Base-by-base conservation (phyloP, 2,888 invertebrate genomes). In the Drosophila barbarae region DNA sequence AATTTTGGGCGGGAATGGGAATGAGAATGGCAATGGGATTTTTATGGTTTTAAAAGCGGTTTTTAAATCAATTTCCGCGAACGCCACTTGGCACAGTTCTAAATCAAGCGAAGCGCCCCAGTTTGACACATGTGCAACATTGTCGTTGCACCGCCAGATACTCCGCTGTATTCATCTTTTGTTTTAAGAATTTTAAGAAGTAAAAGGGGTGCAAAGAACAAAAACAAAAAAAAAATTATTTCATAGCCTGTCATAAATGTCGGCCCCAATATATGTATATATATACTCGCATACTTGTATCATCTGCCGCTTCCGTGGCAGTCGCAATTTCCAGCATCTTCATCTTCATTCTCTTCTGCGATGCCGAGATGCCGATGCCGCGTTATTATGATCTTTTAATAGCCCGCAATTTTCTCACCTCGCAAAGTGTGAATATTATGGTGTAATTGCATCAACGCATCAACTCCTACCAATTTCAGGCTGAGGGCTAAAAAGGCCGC, bases 391-490 rank as follows among this genome's bases (percentile, higher is more conserved):
- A 88, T 87, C 88, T 89, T 89, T 89, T 89, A 89, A 89, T 89
- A 88, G 89, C 88, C 87, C 76, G 88, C 88, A 89, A 89, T 89
- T 89, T 89, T 89, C 89, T 89, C 89, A 89, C 89, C 89, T 89
- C 88, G 86, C 88, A 88, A 89, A 89, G 89, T 89, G 89, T 89
- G 89, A 89, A 89, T 89, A 89, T 89, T 89, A 89, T 88, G 88
- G 89, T 89, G 88, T 88, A 88, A 88, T 88, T 88, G 88, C 88
- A 88, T 88, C 88, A 89, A 89, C 88, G 88, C 87, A 89, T 86
- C 89, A 89, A 88, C 88, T 87, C 87, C 87, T 87, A 88, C 87
- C 88, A 88, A 88, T 86, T 88, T 87, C 75, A 76, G 75, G 82
- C 83, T 76, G 76, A 76, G 74, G 86, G 82, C 78, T 72, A 83